Evolutionary conservation across 1,140 invertebrate species (phyloP).

Genomic region (Goniozus legneri): DNA sequence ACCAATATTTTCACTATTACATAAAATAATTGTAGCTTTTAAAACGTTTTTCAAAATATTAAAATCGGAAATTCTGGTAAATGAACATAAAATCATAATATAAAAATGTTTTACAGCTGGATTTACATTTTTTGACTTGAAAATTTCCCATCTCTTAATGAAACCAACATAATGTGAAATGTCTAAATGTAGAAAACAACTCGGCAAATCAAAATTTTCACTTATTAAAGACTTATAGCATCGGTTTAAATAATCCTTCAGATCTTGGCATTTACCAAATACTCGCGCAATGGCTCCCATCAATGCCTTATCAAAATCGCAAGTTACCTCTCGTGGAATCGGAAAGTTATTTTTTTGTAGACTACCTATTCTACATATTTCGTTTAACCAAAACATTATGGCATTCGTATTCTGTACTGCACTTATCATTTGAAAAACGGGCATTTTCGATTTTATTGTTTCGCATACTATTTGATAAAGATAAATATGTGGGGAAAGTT

Average conservation of each 20-base stretch:
- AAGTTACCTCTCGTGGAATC: conserved; percentile 4
- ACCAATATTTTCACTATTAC: not conserved
- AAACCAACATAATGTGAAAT: not conserved
- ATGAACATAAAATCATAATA: not conserved
- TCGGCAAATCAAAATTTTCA: not conserved
- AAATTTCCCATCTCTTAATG: not conserved
- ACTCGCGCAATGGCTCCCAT: not conserved
- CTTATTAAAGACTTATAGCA: not conserved
- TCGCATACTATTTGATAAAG: conserved; percentile 6
- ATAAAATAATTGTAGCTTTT: not conserved
- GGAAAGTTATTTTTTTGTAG: not conserved
- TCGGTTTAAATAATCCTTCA: not conserved
- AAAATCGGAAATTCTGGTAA: not conserved
- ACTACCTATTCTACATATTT: conserved; percentile 1
- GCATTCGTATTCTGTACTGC: conserved; percentile 5
- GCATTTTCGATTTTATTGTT: not conserved
- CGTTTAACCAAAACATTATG: conserved; percentile 1
- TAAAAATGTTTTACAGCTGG: not conserved
- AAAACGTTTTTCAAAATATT: not conserved
- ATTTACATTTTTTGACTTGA: not conserved
- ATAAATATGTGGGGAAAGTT: conserved; percentile 10
- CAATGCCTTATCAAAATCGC: conserved; percentile 7
- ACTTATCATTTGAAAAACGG: conserved; percentile 7
- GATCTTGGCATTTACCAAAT: not conserved
- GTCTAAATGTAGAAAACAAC: not conserved